Evolutionary conservation across 2,888 invertebrate species (phyloP).

Genomic region (Anarsia innoxiella): DNA sequence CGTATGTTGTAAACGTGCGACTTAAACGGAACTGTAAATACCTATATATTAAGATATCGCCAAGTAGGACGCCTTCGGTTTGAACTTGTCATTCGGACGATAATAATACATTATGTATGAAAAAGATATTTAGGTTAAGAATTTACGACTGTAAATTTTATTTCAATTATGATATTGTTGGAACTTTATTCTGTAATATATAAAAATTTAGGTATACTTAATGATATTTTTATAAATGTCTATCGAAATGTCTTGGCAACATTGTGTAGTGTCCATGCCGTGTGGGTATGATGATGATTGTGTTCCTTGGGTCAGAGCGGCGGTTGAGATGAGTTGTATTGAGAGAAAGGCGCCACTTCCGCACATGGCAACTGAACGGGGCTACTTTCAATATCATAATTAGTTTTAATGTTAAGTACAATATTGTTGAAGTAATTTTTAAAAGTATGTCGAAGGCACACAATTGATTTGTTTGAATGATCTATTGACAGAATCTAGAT

Average conservation of each 20-base stretch:
- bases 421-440: conserved; percentile 63
- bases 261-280: conserved; percentile 40
- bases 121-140: conserved; percentile 45
- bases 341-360: no score
- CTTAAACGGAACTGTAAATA: conserved; percentile 34
- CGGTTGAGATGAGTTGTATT: not conserved
- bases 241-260: conserved; percentile 33
- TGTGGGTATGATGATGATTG: no score
- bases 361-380: conserved; percentile 21
- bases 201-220: conserved; percentile 51
- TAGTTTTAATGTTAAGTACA: conserved; percentile 68
- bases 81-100: conserved; percentile 31
- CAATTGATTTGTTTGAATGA: conserved; percentile 58
- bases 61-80: conserved; percentile 15
- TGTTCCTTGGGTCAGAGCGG: conserved; percentile 26
- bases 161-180: conserved; percentile 68
- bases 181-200: conserved; percentile 62
- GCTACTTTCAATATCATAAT: conserved; percentile 44
- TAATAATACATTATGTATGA: conserved; percentile 36
- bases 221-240: conserved; percentile 48
- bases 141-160: conserved; percentile 64
- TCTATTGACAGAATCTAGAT: conserved; percentile 56
- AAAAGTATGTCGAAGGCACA: conserved; percentile 55
- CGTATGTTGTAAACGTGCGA: conserved; percentile 38
- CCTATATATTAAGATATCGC: no score